Evolutionary conservation across 2,797 vertebrate genomes (phyloP), one percentile per base, ranked within the genome.

Genomic region (Sebastes vulpes): DNA sequence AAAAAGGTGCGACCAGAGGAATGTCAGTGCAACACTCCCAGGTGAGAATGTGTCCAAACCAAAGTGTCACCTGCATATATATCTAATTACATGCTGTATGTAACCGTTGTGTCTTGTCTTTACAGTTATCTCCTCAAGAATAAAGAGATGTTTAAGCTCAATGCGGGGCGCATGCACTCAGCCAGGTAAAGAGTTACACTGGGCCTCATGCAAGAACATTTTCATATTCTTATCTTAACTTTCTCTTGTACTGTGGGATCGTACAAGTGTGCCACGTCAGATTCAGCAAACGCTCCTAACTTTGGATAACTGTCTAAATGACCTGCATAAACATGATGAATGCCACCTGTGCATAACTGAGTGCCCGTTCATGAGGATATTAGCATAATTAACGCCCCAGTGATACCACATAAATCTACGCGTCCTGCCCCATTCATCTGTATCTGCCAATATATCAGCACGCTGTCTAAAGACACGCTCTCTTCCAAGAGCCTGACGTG

Each of bases 1-100:
- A 99, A 99, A 92, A 97, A 97, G 87, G 97, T 97, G 78, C 94
- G 98, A n/a, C 99, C 99, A 2, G 98, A 98, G 64, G 98, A 99
- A 86, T 99, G 99, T 81, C 97, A 98, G 38, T 99, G 99, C 86
- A 96, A 96, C 91, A 95, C 94, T 77, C 93, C 97, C 81, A 97
- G 97, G 98, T 99, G 68, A 94, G 94, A 60, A 29, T 63, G 54
- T n/a, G 42, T 66, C 9, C 35, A 3, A 25, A 11, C 2, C 1
- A 14, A 23, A 21, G 26, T 6, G 18, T 58, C 63, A n/a, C 3
- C 25, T 29, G 21, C 35, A 9, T 5, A 8, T 2, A 23, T 16
- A 64, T 57, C 9, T 2, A 10, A 54, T 20, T 50, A 50, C 48
- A n/a, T 5, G 23, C 18, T 38, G 23, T 48, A 26, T 29, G 38